phyloP scores from a whole-genome alignment of 1,140 invertebrate species.

The Potamilus streckersoni region DNA sequence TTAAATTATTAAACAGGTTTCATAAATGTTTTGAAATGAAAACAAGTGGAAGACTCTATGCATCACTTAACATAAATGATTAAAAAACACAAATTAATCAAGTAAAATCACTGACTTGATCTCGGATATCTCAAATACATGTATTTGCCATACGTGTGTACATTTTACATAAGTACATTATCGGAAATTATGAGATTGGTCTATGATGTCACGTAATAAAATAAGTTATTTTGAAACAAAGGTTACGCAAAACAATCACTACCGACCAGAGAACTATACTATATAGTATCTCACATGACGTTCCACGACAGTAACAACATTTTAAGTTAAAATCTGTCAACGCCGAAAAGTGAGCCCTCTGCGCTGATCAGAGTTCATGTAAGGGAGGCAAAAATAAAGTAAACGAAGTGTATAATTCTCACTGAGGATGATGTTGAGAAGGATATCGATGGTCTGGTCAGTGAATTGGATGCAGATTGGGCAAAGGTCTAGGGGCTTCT shows the following conservation, averaged over 20 bases:
- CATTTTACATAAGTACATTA: no score
- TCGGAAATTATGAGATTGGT: no score
- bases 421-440: conserved; percentile 59
- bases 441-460: conserved; percentile 46
- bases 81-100: no score
- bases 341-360: background rate
- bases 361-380: background rate
- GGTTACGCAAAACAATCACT: background rate
- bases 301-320: background rate
- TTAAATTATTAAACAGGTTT: no score
- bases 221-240: background rate
- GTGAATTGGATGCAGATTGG: conserved; percentile 54
- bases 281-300: background rate
- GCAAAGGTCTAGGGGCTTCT: conserved; percentile 36
- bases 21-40: no score
- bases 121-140: no score
- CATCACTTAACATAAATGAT: no score
- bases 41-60: no score
- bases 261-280: background rate
- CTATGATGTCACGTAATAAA: no score
- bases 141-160: no score
- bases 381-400: background rate
- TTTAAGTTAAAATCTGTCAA: background rate
- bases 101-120: no score
- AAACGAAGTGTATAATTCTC: conserved; percentile 6